phyloP scores from a whole-genome alignment of 2,888 invertebrate genomes.

The Eupithecia subumbrata region DNA sequence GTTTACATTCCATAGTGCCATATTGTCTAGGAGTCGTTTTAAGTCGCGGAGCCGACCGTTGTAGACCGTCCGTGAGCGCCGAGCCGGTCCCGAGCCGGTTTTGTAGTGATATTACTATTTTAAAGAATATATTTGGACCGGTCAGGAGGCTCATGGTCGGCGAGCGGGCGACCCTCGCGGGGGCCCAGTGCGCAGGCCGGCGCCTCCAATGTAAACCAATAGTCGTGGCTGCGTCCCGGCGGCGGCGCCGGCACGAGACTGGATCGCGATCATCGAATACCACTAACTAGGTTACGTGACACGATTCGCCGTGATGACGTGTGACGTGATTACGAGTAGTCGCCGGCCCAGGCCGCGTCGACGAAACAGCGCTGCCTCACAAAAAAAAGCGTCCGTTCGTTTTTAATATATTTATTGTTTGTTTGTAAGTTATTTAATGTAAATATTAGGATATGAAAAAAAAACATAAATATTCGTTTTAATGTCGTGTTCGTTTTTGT shows the following conservation, averaged over 20 bases:
- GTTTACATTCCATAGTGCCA: constrained; percentile 79
- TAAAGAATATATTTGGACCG: constrained; percentile 20
- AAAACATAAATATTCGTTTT: constrained; percentile 72
- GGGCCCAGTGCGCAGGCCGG: not conserved
- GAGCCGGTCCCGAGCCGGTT: constrained; percentile 15
- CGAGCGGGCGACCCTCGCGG: no score
- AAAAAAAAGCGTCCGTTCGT: constrained; percentile 64
- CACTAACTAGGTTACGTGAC: not conserved
- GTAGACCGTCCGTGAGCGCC: constrained; percentile 14
- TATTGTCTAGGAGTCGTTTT: constrained; percentile 53
- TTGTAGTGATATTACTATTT: constrained; percentile 25
- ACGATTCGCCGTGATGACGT: not conserved
- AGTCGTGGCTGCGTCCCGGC: not conserved
- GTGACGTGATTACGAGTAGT: constrained; percentile 16
- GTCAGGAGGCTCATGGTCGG: not conserved
- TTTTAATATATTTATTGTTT: constrained; percentile 79
- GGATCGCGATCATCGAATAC: constrained; percentile 38
- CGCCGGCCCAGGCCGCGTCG: constrained; percentile 15
- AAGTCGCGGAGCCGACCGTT: constrained; percentile 22
- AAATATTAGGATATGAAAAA: constrained; percentile 74
- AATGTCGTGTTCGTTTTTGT: constrained; percentile 72
- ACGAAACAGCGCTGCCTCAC: constrained; percentile 41
- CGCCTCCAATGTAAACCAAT: not conserved
- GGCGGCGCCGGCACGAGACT: constrained; percentile 26
- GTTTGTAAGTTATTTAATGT: constrained; percentile 82